Conservation (phyloP, 2,888 invertebrate genomes). For the Lithophane ornitopus region DNA sequence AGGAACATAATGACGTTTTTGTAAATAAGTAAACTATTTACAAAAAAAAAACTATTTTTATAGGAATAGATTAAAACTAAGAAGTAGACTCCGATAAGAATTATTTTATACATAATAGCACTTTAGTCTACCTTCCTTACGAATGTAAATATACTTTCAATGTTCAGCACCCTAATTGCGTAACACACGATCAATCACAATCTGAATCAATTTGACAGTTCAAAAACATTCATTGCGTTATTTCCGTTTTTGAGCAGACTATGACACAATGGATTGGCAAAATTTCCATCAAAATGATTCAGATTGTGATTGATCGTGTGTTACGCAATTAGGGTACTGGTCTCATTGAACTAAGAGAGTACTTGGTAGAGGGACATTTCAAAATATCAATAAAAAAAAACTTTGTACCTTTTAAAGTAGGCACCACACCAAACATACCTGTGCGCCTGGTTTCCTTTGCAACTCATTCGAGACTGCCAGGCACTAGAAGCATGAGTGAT, state of each 20-base stretch:
- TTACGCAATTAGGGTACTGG: too few species aligned
- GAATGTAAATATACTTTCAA: background rate
- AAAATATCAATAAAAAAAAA: background rate
- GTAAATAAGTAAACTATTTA: background rate
- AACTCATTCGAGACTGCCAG: slow-evolving; percentile 5
- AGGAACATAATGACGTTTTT: background rate
- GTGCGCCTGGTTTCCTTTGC: background rate
- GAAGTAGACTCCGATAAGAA: background rate
- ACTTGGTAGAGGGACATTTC: background rate
- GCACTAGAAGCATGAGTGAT: slow-evolving; percentile 36
- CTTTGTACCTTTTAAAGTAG: background rate
- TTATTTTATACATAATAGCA: background rate
- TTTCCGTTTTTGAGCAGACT: too few species aligned
- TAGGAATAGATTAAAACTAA: background rate
- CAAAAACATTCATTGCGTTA: too few species aligned
- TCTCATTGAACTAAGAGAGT: too few species aligned
- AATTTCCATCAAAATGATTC: too few species aligned
- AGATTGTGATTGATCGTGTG: too few species aligned
- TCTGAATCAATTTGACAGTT: too few species aligned
- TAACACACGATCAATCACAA: too few species aligned
- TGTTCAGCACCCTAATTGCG: too few species aligned
- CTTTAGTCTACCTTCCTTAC: background rate
- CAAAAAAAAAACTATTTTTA: background rate
- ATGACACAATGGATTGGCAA: too few species aligned
- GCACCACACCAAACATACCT: background rate